Percentiles rank a stretch among this genome's conserved stretches.
Evolutionary conservation across 2,888 invertebrate species (phyloP).

Genomic region (Celastrina argiolus): DNA sequence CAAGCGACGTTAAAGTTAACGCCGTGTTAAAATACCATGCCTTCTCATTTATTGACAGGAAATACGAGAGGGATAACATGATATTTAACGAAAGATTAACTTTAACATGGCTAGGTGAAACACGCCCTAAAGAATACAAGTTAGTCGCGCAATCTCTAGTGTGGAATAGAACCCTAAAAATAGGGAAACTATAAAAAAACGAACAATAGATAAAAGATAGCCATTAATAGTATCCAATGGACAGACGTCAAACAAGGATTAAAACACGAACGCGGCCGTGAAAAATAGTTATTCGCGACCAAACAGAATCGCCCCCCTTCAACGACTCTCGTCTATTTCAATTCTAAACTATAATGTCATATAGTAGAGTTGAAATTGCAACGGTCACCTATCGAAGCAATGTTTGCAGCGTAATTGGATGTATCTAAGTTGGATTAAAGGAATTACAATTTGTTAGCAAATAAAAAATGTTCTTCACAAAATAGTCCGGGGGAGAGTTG

Average conservation of each 20-base stretch:
- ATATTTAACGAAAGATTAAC: too few relatives aligned
- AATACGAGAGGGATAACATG: too few relatives aligned
- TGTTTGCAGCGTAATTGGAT: slow-evolving; percentile 72
- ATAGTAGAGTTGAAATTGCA: slow-evolving; percentile 30
- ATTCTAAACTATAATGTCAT: slow-evolving; percentile 36
- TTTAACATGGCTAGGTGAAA: too few relatives aligned
- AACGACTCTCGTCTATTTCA: slow-evolving; percentile 37
- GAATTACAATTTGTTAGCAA: slow-evolving; percentile 72
- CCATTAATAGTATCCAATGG: slow-evolving; percentile 66
- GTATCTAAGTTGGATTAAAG: slow-evolving; percentile 73
- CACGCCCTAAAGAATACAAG: background rate
- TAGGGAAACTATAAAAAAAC: slow-evolving; percentile 3
- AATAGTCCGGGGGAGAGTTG: slow-evolving; percentile 51
- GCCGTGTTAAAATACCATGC: too few relatives aligned
- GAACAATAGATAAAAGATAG: slow-evolving; percentile 38
- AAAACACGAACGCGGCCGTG: slow-evolving; percentile 63
- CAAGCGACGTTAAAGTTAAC: too few relatives aligned
- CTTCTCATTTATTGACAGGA: too few relatives aligned
- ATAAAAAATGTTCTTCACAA: slow-evolving; percentile 59
- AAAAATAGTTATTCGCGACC: slow-evolving; percentile 65
- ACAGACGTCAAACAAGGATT: slow-evolving; percentile 73
- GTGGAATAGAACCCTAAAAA: background rate
- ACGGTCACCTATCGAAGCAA: slow-evolving; percentile 31
- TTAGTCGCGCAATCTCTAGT: background rate
- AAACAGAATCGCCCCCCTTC: slow-evolving; percentile 54